Base-by-base conservation (phyloP, 1,140 invertebrate species). In the Pentalonia nigronervosa region DNA sequence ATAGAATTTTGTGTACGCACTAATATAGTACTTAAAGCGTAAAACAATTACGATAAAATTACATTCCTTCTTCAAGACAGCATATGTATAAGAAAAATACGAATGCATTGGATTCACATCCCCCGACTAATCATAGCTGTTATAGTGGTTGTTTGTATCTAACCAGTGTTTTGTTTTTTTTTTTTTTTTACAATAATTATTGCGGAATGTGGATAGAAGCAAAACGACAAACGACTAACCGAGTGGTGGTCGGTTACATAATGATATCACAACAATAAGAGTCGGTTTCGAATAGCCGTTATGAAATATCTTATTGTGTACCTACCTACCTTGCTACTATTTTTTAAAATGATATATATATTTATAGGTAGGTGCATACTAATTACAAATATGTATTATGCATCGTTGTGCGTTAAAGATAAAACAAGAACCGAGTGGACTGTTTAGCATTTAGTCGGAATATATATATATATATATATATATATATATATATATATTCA, bases 261-360 rank as follows among this genome's bases (percentile, higher is more conserved):
- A 76, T 76, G 30, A 76, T 76, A 76, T 76, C n/a, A 21, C 50
- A n/a, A 76, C 60, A 76, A 76, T 76, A 67, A 67, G n/a, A 76
- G 60, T 76, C 30, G 6, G 60, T 76, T 76, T 76, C 30, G 60
- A 76, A 76, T 76, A 76, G 60, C 60, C 60, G 60, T 76, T 76
- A 76, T 76, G 60, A 76, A 76, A 76, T 50, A 50, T 76, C 30
- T 76, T 76, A 76, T 76, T 76, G 60, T 76, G 2, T 67, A 30
- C 25, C 60, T 67, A 56, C 53, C 53, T 56, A 67, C 30, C 30
- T 76, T 17, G 60, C 60, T 76, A 76, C 60, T 76, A 76, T 76
- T 76, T 67, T n/a, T 1, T 7, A 30, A 23, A 56, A 11, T 9
- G 4, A 48, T 48, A 48, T 48, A 3, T 50, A 50, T n/a, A n/a